These are phyloP conservation scores for Xanthostigma xanthostigma DNA, from an alignment of 2,888 invertebrate genomes.

Conservation along the genomic window DNA sequence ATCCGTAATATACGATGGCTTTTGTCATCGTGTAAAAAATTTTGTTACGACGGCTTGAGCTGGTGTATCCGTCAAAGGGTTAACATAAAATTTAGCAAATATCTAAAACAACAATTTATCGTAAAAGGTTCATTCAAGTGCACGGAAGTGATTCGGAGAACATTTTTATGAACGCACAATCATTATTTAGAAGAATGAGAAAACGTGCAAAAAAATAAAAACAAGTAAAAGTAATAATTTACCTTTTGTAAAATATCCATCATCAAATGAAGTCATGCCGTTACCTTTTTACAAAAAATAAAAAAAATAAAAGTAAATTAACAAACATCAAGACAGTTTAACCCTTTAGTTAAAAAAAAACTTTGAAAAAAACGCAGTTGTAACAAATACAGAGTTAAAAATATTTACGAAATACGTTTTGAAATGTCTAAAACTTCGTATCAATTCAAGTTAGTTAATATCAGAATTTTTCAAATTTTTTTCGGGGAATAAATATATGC, in stretches of 20 bases:
- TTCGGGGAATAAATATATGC: too few relatives aligned
- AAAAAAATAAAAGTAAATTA: slow-evolving; percentile 8
- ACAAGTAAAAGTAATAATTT: slow-evolving; percentile 14
- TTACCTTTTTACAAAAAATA: slow-evolving; percentile 21
- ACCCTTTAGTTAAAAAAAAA: slow-evolving; percentile 5
- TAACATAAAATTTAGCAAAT: too few relatives aligned
- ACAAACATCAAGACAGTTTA: neutral
- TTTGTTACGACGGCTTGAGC: too few relatives aligned
- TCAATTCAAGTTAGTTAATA: too few relatives aligned
- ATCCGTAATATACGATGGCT: too few relatives aligned
- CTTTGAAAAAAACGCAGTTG: neutral
- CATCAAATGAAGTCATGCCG: slow-evolving; percentile 26
- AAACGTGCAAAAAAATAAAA: slow-evolving; percentile 3
- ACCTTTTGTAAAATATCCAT: slow-evolving; percentile 23
- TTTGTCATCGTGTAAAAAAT: too few relatives aligned
- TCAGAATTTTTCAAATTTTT: too few relatives aligned
- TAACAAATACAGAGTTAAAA: neutral
- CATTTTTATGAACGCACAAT: neutral
- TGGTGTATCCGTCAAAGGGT: too few relatives aligned
- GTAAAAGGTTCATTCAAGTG: too few relatives aligned
- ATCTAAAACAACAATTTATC: too few relatives aligned
- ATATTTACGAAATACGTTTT: neutral
- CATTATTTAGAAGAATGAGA: slow-evolving; percentile 4
- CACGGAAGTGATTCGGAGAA: too few relatives aligned
- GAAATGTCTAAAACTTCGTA: too few relatives aligned